These are phyloP conservation scores for Coptotermes formosanus DNA, from an alignment of 1,140 invertebrate species.

Conservation along the genomic window DNA sequence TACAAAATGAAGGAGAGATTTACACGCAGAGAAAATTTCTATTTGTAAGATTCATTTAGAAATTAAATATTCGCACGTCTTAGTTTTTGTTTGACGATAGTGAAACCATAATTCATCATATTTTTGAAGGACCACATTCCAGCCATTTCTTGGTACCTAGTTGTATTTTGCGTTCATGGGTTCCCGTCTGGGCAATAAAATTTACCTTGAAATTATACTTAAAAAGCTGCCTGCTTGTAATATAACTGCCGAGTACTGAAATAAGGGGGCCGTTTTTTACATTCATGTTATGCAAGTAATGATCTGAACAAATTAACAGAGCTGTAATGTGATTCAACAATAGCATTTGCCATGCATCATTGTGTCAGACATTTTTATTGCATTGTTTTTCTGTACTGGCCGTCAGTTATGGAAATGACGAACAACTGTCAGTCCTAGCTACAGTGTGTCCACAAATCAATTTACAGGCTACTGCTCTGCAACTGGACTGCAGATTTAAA, in stretches of 20 bases:
- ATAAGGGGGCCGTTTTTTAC: background rate
- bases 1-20: background rate
- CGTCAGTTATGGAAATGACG: background rate
- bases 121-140: background rate
- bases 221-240: background rate
- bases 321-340: background rate
- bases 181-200: background rate
- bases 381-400: background rate
- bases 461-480: background rate
- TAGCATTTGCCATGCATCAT: background rate
- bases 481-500: background rate
- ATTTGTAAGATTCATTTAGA: background rate
- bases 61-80: background rate
- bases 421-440: background rate
- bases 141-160: background rate
- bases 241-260: background rate
- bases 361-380: background rate
- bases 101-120: background rate
- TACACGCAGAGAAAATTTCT: background rate
- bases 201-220: background rate
- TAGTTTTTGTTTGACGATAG: background rate
- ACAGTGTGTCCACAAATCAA: background rate
- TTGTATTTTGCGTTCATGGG: background rate
- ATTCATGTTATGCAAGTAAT: background rate
- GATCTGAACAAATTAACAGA: background rate